A percentile compares a stretch with the other conserved stretches of the same genome.
Conservation (phyloP, 2,888 invertebrate genomes). For the Meteorus colon region DNA sequence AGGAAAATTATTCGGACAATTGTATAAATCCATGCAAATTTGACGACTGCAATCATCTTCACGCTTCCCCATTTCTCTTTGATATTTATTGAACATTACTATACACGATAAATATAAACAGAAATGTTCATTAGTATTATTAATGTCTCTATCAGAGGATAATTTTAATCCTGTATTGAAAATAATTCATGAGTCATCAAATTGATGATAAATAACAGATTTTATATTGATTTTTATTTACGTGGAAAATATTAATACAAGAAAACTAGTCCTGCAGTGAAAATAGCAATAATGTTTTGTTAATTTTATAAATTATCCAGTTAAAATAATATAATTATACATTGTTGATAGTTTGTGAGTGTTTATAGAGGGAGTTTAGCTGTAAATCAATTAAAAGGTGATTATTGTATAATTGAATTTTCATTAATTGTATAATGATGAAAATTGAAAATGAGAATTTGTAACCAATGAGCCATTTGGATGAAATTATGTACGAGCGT, state of each 20-base stretch:
- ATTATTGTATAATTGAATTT: not conserved
- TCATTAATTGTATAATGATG: not conserved
- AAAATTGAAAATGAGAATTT: not conserved
- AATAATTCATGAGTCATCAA: not conserved
- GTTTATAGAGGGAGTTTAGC: not conserved
- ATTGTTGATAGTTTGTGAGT: not conserved
- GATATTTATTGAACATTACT: not conserved
- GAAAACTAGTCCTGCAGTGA: not conserved
- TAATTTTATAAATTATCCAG: not conserved
- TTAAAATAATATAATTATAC: not conserved
- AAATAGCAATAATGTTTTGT: not conserved
- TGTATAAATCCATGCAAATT: not conserved
- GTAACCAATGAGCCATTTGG: not conserved
- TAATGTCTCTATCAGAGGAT: not conserved
- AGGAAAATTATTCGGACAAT: not conserved
- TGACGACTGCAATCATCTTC: slow-evolving; percentile 2
- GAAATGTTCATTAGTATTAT: not conserved
- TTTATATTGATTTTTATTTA: not conserved
- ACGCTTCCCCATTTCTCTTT: slow-evolving; percentile 33
- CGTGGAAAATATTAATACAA: too few relatives aligned
- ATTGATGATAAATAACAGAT: not conserved
- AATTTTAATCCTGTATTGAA: not conserved
- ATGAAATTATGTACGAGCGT: slow-evolving; percentile 15
- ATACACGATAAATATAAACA: too few relatives aligned
- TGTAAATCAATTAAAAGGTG: not conserved